A percentile compares a stretch with the other conserved stretches of the same genome.
phyloP scores from a whole-genome alignment of 2,113 vertebrate genomes.

The Grammomys surdaster region DNA sequence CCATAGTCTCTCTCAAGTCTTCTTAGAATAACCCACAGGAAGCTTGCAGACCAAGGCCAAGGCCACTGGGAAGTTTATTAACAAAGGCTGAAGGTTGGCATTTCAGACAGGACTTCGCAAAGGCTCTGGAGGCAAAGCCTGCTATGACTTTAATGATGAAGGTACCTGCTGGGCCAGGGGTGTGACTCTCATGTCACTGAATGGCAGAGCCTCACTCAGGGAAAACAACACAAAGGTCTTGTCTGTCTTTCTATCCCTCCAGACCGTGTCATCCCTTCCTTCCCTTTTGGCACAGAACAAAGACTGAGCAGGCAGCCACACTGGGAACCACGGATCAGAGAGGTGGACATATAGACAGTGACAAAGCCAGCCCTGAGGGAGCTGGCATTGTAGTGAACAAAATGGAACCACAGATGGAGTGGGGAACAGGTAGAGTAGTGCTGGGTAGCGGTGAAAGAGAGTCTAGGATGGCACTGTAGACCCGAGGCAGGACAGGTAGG shows the following conservation, averaged over 20 bases:
- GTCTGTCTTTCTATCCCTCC: neutral
- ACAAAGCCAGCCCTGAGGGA: accelerated
- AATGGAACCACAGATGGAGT: neutral
- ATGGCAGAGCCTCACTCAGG: neutral
- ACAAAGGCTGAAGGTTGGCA: conserved; percentile 19
- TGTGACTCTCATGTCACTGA: neutral
- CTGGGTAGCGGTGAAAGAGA: neutral
- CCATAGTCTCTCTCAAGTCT: conserved; percentile 65
- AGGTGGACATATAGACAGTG: neutral
- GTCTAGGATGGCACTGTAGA: neutral
- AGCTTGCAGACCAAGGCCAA: conserved; percentile 67
- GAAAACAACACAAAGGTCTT: no score
- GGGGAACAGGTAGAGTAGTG: no score
- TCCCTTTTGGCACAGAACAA: neutral
- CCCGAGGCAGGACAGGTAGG: neutral
- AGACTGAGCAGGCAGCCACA: accelerated
- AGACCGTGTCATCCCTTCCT: accelerated
- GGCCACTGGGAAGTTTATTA: conserved; percentile 81
- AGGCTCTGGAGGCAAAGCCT: conserved; percentile 71
- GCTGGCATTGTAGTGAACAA: accelerated
- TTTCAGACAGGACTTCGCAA: neutral
- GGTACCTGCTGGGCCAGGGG: no score
- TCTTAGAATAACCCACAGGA: conserved; percentile 85
- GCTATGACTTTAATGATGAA: conserved; percentile 37
- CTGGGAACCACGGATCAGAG: accelerated